These are phyloP conservation scores for Labia minor DNA, from an alignment of 2,888 invertebrate species.

Conservation along the genomic window DNA sequence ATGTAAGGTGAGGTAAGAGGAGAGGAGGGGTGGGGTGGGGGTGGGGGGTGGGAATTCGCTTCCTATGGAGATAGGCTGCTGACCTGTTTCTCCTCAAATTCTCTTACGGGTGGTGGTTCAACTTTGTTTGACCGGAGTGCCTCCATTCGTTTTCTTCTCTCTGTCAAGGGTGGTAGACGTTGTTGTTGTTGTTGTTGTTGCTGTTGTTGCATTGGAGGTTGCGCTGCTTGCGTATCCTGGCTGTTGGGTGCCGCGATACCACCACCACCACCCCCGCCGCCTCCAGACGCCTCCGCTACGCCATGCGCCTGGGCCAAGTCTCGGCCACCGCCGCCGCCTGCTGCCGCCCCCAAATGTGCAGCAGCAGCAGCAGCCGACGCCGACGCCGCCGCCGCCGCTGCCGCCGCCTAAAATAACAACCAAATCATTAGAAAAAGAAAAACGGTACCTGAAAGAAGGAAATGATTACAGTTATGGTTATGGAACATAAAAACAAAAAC, in stretches of 20 bases:
- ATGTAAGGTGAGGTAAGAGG: too few species aligned
- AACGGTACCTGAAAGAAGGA: too few species aligned
- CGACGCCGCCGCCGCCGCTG: too few species aligned
- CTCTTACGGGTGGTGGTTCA: background rate
- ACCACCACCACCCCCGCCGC: constrained; percentile 16
- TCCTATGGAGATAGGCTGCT: too few species aligned
- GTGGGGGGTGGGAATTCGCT: too few species aligned
- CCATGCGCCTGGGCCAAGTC: constrained; percentile 15
- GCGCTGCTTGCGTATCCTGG: constrained; percentile 17
- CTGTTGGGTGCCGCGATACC: constrained; percentile 15
- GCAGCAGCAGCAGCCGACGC: background rate
- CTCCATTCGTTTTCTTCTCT: background rate
- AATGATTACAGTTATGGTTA: too few species aligned
- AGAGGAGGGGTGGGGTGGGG: too few species aligned
- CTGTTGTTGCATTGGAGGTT: background rate
- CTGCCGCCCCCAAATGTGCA: background rate
- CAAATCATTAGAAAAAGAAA: too few species aligned
- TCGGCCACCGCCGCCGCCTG: background rate
- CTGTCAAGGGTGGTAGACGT: background rate
- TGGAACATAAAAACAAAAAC: too few species aligned
- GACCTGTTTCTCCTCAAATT: background rate
- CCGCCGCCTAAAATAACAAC: too few species aligned
- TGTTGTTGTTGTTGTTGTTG: background rate
- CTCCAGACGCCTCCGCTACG: constrained; percentile 14
- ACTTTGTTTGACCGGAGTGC: background rate